These are phyloP conservation scores for Zygothrica quintamaculata DNA, from an alignment of 2,888 invertebrate genomes.

Conservation along the genomic window DNA sequence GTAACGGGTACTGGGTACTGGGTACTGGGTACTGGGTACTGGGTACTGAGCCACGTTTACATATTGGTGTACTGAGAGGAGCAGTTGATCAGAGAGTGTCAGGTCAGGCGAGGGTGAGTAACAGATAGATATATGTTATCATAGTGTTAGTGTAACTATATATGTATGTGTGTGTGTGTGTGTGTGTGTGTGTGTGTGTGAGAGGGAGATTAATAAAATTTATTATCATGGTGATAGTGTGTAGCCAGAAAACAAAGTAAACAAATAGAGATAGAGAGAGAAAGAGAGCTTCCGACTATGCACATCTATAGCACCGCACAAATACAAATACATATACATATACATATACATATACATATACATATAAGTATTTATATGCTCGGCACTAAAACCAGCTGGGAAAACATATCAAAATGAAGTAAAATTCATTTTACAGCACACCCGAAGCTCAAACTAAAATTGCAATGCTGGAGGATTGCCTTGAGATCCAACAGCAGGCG, in stretches of 20 bases:
- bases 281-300: background rate
- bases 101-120: background rate
- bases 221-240: conserved; percentile 75
- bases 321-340: conserved; percentile 41
- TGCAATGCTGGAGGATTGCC: conserved; percentile 67
- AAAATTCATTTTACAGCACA: conserved; percentile 74
- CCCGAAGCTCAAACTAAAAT: conserved; percentile 59
- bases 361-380: conserved; percentile 53
- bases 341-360: conserved; percentile 41
- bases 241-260: conserved; percentile 33
- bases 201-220: conserved; percentile 76
- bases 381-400: conserved; percentile 65
- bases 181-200: conserved; percentile 45
- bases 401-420: conserved; percentile 79
- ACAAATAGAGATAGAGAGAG: no score
- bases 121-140: conserved; percentile 18
- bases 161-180: conserved; percentile 13
- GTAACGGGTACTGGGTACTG: no score
- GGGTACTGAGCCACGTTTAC: conserved; percentile 48
- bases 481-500: conserved; percentile 56
- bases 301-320: no score
- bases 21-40: conserved; percentile 20
- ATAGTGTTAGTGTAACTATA: no score
- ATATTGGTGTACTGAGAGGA: conserved; percentile 56
- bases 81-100: conserved; percentile 61